Conservation (phyloP, 2,113 vertebrate species). For the Apodemus speciosus region DNA sequence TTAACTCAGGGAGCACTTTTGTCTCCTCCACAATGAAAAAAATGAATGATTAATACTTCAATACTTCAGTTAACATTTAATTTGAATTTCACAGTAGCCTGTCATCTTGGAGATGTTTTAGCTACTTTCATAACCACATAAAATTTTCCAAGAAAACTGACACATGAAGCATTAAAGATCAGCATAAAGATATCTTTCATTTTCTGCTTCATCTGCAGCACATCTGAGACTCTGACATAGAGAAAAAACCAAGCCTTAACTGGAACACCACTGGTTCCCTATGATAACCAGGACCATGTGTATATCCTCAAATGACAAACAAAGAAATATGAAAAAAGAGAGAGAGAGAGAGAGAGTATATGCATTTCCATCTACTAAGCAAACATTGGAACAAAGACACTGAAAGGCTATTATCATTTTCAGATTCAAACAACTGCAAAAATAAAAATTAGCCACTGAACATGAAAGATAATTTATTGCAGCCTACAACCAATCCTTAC, state of each 20-base stretch:
- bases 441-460: slow-evolving; percentile 54
- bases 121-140: slow-evolving; percentile 41
- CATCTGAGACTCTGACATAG: slow-evolving; percentile 8
- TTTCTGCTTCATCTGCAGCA: slow-evolving; percentile 42
- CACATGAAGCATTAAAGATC: slow-evolving; percentile 18
- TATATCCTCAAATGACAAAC: slow-evolving; percentile 22
- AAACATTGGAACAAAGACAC: slow-evolving; percentile 24
- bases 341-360: slow-evolving; percentile 31
- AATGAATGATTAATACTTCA: slow-evolving; percentile 11
- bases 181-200: slow-evolving; percentile 60
- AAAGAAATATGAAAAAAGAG: slow-evolving; percentile 7
- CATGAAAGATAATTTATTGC: slow-evolving; percentile 32
- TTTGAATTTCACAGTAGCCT: slow-evolving; percentile 50
- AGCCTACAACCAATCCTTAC: slow-evolving; percentile 46
- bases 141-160: slow-evolving; percentile 44
- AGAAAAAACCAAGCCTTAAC: slow-evolving; percentile 15
- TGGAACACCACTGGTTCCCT: slow-evolving; percentile 26
- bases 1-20: neutral
- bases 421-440: slow-evolving; percentile 39
- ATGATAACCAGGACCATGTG: slow-evolving; percentile 60
- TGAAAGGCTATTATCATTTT: slow-evolving; percentile 42
- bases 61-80: slow-evolving; percentile 1
- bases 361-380: slow-evolving; percentile 54
- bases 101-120: neutral
- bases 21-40: slow-evolving; percentile 25